Conservation (phyloP, 2,888 invertebrate species). For the Drosophila siamana region DNA sequence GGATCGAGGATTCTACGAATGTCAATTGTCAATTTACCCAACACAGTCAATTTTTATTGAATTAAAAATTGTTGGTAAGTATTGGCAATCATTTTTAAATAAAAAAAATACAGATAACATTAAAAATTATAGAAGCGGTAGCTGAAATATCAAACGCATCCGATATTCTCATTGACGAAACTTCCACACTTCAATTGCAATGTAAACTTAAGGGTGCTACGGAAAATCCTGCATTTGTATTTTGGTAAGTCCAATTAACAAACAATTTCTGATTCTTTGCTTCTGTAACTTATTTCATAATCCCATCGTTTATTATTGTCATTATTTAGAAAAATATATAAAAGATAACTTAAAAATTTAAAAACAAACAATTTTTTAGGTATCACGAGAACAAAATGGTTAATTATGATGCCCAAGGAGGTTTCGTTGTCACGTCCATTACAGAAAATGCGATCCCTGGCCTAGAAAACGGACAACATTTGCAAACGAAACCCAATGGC, state of each 20-base stretch:
- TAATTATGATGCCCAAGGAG: conserved; percentile 92
- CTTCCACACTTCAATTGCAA: conserved; percentile 84
- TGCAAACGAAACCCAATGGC: conserved; percentile 15
- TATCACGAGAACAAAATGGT: conserved; percentile 94
- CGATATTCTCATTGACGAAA: conserved; percentile 85
- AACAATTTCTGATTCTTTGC: too few species aligned
- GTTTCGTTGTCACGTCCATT: conserved; percentile 85
- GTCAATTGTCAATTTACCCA: conserved; percentile 89
- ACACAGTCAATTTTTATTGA: conserved; percentile 88
- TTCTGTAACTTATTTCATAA: too few species aligned
- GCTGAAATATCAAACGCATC: conserved; percentile 85
- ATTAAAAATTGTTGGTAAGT: conserved; percentile 88
- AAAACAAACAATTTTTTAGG: conserved; percentile 84
- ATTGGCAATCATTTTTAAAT: neutral
- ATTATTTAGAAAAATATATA: too few species aligned
- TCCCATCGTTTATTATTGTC: too few species aligned
- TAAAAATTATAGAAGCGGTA: conserved; percentile 80
- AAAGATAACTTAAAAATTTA: too few species aligned
- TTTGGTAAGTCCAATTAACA: conserved; percentile 80
- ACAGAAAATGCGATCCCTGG: conserved; percentile 65
- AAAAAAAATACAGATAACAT: conserved; percentile 24
- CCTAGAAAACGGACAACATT: conserved; percentile 54
- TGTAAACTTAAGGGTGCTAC: conserved; percentile 85
- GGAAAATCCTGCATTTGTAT: conserved; percentile 85
- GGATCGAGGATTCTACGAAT: conserved; percentile 87